These are phyloP conservation scores for Euzetes globulus DNA, from an alignment of 2,888 invertebrate genomes.

Conservation along the genomic window DNA sequence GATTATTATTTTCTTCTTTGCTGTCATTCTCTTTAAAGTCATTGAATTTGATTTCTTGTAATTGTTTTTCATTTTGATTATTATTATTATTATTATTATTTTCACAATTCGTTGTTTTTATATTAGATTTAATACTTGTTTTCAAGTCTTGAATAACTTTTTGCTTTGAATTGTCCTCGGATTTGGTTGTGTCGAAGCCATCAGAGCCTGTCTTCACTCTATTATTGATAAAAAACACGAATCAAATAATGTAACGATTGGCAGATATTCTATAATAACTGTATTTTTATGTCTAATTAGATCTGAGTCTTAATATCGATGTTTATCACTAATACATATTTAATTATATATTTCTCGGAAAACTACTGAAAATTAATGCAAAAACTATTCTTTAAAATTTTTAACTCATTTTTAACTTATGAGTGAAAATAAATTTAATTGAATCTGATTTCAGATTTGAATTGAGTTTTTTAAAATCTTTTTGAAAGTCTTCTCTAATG, in stretches of 20 bases:
- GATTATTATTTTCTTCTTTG: neutral
- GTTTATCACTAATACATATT: neutral
- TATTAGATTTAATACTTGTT: neutral
- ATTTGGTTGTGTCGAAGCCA: constrained; percentile 3
- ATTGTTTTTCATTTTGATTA: constrained; percentile 13
- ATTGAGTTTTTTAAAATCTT: no score
- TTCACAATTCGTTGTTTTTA: neutral
- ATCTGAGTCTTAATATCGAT: neutral
- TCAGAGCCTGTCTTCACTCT: constrained; percentile 21
- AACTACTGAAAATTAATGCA: no score
- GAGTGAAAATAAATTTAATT: no score
- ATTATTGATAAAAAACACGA: neutral
- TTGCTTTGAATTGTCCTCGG: neutral
- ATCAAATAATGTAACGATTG: constrained; percentile 5
- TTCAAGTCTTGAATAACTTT: neutral
- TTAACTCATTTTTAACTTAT: no score
- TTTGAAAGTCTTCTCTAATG: neutral
- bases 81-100: neutral
- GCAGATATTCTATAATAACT: neutral
- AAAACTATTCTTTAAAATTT: no score
- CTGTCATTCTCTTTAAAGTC: constrained; percentile 18
- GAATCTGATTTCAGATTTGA: no score
- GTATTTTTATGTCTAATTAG: neutral
- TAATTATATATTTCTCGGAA: neutral
- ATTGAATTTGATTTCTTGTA: constrained; percentile 20